Conservation (phyloP, 2,113 vertebrate species). For the Dendrocopos noguchii region DNA sequence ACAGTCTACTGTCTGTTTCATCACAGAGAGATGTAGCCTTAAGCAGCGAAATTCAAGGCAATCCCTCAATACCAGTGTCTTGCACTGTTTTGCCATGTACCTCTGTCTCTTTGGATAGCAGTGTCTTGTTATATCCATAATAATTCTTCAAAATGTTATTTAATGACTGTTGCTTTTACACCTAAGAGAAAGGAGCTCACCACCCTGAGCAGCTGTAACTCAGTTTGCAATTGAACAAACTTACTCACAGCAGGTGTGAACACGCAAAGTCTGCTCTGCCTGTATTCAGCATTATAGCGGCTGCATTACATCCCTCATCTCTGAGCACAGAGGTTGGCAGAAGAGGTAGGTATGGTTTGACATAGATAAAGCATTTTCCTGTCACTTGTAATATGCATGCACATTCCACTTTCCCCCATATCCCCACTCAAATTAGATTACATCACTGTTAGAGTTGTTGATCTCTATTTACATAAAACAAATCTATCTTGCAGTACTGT, state of each 20-base stretch:
- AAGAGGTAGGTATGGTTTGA: neutral
- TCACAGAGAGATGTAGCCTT: neutral
- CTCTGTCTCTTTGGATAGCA: neutral
- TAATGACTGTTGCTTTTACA: neutral
- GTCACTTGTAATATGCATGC: neutral
- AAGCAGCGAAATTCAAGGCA: neutral
- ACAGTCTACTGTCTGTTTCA: neutral
- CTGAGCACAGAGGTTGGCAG: neutral
- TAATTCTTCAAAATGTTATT: neutral
- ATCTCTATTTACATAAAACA: neutral
- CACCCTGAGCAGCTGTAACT: neutral
- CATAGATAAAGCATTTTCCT: neutral
- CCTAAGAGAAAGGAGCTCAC: neutral
- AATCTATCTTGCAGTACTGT: accelerated
- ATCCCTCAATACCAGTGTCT: neutral
- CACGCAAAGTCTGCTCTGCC: neutral
- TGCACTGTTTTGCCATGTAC: neutral
- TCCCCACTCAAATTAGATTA: neutral
- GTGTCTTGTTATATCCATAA: neutral
- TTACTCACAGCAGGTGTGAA: neutral
- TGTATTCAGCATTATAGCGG: neutral
- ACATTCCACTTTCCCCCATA: neutral
- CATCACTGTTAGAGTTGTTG: neutral
- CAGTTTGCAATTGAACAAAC: neutral
- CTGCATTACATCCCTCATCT: accelerated